Evolutionary conservation across 2,797 vertebrate genomes (phyloP), one percentile per base, ranked within the genome.

Genomic region (Taenioides sp.): DNA sequence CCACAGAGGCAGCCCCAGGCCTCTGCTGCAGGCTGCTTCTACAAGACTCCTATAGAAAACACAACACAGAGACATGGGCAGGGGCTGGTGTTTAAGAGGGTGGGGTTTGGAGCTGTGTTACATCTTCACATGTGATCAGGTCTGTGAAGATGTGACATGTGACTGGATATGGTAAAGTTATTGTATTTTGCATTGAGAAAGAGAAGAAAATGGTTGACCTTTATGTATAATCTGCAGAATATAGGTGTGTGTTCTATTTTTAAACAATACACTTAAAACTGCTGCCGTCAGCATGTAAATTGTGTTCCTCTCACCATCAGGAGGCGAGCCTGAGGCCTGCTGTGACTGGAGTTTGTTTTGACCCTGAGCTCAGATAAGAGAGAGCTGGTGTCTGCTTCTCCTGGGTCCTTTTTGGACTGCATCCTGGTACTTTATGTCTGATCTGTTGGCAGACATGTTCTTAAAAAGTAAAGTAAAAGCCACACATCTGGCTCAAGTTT

Each of bases 391-490:
- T 47, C 80, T 72, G 57, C 67, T 52, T 74, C 37, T 74, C 40
- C 10, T 2, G 61, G 71, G n/a, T n/a, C n/a, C n/a, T n/a, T n/a
- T n/a, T n/a, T n/a, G n/a, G n/a, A n/a, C n/a, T n/a, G 65, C 74
- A 55, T 85, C 69, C 73, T 68, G 43, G 69, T 61, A 68, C 70
- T 79, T 52, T 55, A 73, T 73, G 71, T 81, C 73, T 76, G 76
- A 79, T 83, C 73, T 67, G 73, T 68, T 84, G 83, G 89, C 80
- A 81, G 78, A 16, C 54, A 84, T 82, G 85, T 87, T 84, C 63
- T 47, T 54, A 54, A 73, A 74, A 28, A 20, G 17, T 6, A 50
- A 87, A 83, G 72, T 80, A 75, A 90, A 90, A 87, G 87, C 69
- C 84, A 83, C 74, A 72, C 50, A 50, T 50, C 34, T 9, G n/a